Evolutionary conservation across 2,888 invertebrate species (phyloP), one percentile per base, ranked within the genome.

Genomic region (Spicauda simplicius): DNA sequence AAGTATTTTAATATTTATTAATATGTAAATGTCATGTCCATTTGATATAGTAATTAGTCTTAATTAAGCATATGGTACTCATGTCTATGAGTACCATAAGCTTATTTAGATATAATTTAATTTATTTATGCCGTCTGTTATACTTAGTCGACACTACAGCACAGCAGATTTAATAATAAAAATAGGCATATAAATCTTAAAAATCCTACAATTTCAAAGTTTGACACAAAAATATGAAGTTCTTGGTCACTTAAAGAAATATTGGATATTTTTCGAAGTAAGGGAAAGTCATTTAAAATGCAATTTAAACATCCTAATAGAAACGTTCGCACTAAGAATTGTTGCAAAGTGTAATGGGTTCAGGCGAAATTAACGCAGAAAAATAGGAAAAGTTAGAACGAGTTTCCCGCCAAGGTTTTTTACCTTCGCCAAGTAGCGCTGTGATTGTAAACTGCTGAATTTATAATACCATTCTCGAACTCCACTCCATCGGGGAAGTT

Each of bases 351-450:
- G 90, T 93, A 92, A 92, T 92, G 90, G 92, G 90, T 91, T 90
- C 92, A 91, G 76, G 75, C 74, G 73, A 77, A 76, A 77, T 77
- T 77, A 78, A 92, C 92, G 92, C 91, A 92, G 92, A 93, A 93
- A 93, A 93, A 93, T 92, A 93, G 93, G 93, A 91, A 92, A 93
- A 93, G 93, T 93, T 93, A 88, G 85, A 91, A 92, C 87, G 93
- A 93, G 93, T 92, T 92, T 88, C 25, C 80, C 83, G 82, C 84
- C 83, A 86, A 85, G 86, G 85, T 86, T 88, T 91, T 67, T 90
- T 90, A 87, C 88, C 83, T 82, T 85, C 84, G 80, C 84, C 85
- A 85, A 88, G 90, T 88, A 84, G 88, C 90, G 87, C 86, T 89
- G 92, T 92, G 92, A 92, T 93, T 93, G 92, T 92, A 90, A 91